These are phyloP conservation scores for Coranthus polyacanthus DNA, from an alignment of 2,797 vertebrate genomes.

Conservation along the genomic window DNA sequence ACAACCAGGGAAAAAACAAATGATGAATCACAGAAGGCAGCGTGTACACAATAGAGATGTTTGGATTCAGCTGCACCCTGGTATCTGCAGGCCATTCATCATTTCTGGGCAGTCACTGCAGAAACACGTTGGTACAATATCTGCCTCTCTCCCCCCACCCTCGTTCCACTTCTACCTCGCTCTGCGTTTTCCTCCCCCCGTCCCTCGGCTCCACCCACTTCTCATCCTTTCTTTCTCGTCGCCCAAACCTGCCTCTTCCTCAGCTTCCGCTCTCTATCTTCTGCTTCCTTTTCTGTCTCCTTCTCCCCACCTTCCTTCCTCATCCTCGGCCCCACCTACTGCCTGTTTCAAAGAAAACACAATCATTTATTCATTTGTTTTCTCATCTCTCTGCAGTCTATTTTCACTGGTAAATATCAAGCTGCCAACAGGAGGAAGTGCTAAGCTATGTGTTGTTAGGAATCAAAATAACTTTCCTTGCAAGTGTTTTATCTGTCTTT, in stretches of 20 bases:
- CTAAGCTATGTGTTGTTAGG: constrained; percentile 8
- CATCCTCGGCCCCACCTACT: constrained; percentile 12
- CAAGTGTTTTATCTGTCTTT: not conserved
- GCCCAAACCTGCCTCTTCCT: constrained; percentile 9
- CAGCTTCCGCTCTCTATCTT: constrained; percentile 24
- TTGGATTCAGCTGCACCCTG: constrained; percentile 43
- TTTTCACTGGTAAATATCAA: constrained; percentile 62
- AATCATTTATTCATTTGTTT: constrained; percentile 77
- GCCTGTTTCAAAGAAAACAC: constrained; percentile 60
- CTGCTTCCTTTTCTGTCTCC: constrained; percentile 7
- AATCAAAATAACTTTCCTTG: constrained; percentile 30
- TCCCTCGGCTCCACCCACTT: constrained; percentile 22
- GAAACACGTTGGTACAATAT: constrained; percentile 34
- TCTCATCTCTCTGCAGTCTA: constrained; percentile 34
- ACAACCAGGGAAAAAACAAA: constrained; percentile 28
- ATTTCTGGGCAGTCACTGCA: constrained; percentile 52
- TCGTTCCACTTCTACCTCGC: constrained; percentile 51
- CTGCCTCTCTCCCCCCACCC: constrained; percentile 3
- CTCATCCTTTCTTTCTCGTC: constrained; percentile 21
- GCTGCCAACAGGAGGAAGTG: constrained; percentile 22
- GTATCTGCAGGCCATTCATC: constrained; percentile 69
- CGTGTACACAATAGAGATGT: constrained; percentile 59
- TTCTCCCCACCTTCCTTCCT: not conserved
- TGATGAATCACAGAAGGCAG: constrained; percentile 47
- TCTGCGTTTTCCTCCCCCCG: constrained; percentile 21